Evolutionary conservation across 2,888 invertebrate species (phyloP).

Genomic region (Trypoxylon attenuatum): DNA sequence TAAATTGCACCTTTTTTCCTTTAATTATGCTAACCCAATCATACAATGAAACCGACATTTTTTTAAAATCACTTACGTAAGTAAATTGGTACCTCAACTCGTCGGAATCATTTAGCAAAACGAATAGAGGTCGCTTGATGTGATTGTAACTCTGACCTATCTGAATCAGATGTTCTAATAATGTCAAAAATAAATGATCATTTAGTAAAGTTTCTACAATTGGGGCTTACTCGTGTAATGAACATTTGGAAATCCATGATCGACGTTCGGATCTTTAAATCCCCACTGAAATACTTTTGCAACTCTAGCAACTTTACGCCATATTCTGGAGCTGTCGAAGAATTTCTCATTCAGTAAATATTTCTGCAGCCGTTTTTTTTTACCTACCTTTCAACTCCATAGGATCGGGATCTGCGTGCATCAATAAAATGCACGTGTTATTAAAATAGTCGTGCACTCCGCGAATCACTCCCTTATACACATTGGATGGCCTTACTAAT

Average conservation of each 20-base stretch:
- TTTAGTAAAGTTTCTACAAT: not conserved
- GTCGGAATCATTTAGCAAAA: conserved; percentile 66
- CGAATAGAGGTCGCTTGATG: conserved; percentile 69
- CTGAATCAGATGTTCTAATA: conserved; percentile 42
- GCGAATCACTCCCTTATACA: conserved; percentile 61
- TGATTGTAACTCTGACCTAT: conserved; percentile 62
- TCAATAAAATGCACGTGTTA: conserved; percentile 69
- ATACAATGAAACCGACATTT: too few relatives aligned
- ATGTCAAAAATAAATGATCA: not conserved
- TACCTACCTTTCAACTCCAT: conserved; percentile 61
- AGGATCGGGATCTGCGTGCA: conserved; percentile 54
- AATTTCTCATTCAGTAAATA: not conserved
- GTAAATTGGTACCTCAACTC: conserved; percentile 59
- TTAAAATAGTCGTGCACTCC: conserved; percentile 67
- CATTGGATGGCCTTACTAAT: conserved; percentile 55
- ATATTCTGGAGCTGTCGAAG: conserved; percentile 54
- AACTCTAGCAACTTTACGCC: conserved; percentile 48
- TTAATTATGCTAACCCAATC: too few relatives aligned
- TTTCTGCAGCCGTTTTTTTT: conserved; percentile 5
- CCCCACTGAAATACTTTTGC: conserved; percentile 55
- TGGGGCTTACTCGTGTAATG: conserved; percentile 48
- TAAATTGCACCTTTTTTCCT: too few relatives aligned
- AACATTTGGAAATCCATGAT: conserved; percentile 67
- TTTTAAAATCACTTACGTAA: conserved; percentile 58
- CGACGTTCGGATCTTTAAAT: conserved; percentile 59